These are phyloP conservation scores for Anticlea derivata DNA, from an alignment of 2,888 invertebrate genomes.

Conservation along the genomic window DNA sequence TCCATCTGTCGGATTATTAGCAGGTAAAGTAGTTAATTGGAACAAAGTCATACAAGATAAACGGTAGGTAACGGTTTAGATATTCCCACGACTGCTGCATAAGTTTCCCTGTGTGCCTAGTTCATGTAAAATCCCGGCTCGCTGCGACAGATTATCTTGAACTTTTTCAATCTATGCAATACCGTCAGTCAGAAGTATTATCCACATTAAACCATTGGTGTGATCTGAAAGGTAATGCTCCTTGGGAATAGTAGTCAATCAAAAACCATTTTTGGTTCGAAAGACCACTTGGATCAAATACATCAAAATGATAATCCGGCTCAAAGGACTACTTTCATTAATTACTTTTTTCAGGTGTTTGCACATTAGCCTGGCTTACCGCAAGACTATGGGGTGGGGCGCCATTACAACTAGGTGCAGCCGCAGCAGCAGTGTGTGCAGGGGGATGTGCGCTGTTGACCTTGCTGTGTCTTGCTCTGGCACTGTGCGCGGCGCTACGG, in stretches of 20 bases:
- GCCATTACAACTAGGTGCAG: slow-evolving; percentile 78
- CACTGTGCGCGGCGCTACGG: slow-evolving; percentile 86
- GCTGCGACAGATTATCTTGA: no score
- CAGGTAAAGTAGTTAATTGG: slow-evolving; percentile 62
- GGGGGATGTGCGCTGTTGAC: slow-evolving; percentile 88
- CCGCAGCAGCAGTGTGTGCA: slow-evolving; percentile 86
- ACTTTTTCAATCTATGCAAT: no score
- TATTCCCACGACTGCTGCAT: no score
- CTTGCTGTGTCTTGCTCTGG: slow-evolving; percentile 87
- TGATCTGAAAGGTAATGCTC: no score
- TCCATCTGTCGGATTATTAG: slow-evolving; percentile 87
- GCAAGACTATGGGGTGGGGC: slow-evolving; percentile 87
- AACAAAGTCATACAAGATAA: neutral
- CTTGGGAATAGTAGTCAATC: no score
- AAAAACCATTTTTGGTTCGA: no score
- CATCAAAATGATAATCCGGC: neutral
- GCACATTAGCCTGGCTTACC: slow-evolving; percentile 86
- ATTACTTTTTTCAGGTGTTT: slow-evolving; percentile 80
- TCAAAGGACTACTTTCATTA: neutral
- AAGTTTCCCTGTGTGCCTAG: no score
- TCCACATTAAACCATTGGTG: no score
- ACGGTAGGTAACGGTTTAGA: no score
- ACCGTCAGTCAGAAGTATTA: no score
- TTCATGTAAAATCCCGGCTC: no score
- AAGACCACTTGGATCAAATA: no score